A percentile compares a stretch with the other conserved stretches of the same genome.
These are phyloP conservation scores for Adelognathus sp. DNA, from an alignment of 2,888 invertebrate species.

Conservation along the genomic window DNA sequence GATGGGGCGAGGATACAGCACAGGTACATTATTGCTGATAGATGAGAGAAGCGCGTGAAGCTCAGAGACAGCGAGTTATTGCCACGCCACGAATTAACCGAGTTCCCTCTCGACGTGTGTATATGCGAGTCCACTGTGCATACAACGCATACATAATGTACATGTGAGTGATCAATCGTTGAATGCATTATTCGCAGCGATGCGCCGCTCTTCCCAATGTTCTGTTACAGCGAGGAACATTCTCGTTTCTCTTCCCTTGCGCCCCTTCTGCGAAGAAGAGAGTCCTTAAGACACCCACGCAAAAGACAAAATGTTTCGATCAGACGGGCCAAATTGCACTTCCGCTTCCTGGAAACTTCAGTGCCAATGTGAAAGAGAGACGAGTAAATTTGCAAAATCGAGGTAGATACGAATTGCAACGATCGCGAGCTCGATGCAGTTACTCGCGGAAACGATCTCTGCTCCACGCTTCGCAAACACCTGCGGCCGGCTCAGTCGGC, in stretches of 20 bases:
- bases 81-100: conserved; percentile 6
- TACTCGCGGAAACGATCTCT: neutral
- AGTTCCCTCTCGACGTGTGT: neutral
- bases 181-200: neutral
- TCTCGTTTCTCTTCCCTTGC: neutral
- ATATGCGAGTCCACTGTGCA: neutral
- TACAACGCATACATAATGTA: neutral
- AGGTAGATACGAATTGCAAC: neutral
- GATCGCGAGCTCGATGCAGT: neutral
- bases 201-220: neutral
- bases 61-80: neutral
- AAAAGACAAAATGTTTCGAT: conserved; percentile 6
- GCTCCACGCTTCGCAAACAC: neutral
- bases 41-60: neutral
- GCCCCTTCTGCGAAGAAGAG: neutral
- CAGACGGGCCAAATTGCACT: neutral
- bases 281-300: conserved; percentile 9
- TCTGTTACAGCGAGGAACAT: neutral
- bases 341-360: conserved; percentile 21
- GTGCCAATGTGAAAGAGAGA: neutral
- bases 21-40: conserved; percentile 12
- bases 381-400: neutral
- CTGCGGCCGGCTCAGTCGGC: neutral
- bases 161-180: conserved; percentile 24
- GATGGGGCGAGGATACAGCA: neutral